Base-by-base conservation (phyloP, 1,140 invertebrate genomes). In the Archivesica marissinica region DNA sequence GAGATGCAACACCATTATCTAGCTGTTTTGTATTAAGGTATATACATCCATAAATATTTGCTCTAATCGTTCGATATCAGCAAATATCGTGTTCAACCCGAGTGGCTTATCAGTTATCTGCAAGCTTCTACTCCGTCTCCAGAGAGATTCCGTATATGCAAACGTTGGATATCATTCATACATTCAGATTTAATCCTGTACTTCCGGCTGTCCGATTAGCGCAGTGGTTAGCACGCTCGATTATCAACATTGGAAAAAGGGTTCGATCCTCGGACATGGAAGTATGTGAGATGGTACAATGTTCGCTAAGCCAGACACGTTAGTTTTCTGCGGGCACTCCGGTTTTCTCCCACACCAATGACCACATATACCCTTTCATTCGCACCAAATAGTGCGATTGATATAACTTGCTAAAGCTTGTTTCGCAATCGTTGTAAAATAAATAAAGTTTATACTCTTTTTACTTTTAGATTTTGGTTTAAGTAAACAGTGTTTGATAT, bases 101-200 rank as follows among this genome's bases (percentile, higher is more conserved):
- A 7, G 28, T 35, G 59, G 59, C 59, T 64, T 64, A 64, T 64
- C 59, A 64, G 59, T 64, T n/a, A n/a, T n/a, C n/a, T n/a, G n/a
- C n/a, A n/a, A n/a, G 33, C 25, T 33, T 64, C 6, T 30, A 30
- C 38, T 64, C 59, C 25, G 59, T 64, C 15, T 64, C 59, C 59
- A 64, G 33, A 64, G 59, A 7, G 23, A 64, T 64, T 64, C 59
- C 2, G 20, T 64, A 64, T 64, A 64, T 35, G 33, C 38, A 64
- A 35, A 64, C n/a, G n/a, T n/a, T n/a, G n/a, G n/a, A n/a, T n/a
- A n/a, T n/a, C n/a, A n/a, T n/a, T n/a, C n/a, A n/a, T n/a, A n/a
- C n/a, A 33, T 17, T 64, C 15, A 64, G 33, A 64, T 64, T 64
- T 30, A 64, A 35, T 25, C 38, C 30, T 64, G 59, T 64, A 64